Evolutionary conservation across 1,140 invertebrate species (phyloP), one percentile per base, ranked within the genome.

Genomic region (Diuraphis noxia): DNA sequence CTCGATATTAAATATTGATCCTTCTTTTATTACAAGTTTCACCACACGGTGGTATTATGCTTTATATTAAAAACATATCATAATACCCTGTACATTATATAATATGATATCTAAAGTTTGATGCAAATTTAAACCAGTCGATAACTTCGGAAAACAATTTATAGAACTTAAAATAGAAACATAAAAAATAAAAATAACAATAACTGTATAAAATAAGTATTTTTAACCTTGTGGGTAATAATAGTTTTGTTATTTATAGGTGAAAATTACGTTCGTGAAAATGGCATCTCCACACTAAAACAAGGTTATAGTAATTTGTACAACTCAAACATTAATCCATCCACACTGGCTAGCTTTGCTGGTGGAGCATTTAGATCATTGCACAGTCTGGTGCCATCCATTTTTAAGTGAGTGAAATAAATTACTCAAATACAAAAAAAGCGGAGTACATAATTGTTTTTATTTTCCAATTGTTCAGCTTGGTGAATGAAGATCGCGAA

Each of bases 341-440:
- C 95, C 0, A 94, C 96, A 34, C 94, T 96, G 41, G 96, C 96
- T 93, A 95, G 95, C 46, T 96, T 96, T 93, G 94, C 95, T 0
- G 94, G 95, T 2, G 96, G 94, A 21, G 96, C 96, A 7, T 96
- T 95, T 93, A 93, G 96, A 86, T 95, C 95, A 92, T 95, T 96
- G 40, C 96, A 96, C 93, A 95, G 95, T 13, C 93, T 95, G 30
- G 94, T 96, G 38, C 94, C 95, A 7, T 94, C 93, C 36, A 91
- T 93, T 17, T 93, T 94, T 49, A 92, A 93, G 93, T 94, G 92
- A 92, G 92, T 87, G 9, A 41, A 72, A 72, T 13, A 38, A 30
- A n/a, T 46, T 34, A 49, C 43, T 36, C 10, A 1, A 23, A 77
- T 41, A 46, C 38, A 85, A 52, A 92, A n/a, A 56, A 9, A 38